These are phyloP conservation scores for Mormyrops boulengeri DNA, from an alignment of 2,797 vertebrate species.

Conservation along the genomic window DNA sequence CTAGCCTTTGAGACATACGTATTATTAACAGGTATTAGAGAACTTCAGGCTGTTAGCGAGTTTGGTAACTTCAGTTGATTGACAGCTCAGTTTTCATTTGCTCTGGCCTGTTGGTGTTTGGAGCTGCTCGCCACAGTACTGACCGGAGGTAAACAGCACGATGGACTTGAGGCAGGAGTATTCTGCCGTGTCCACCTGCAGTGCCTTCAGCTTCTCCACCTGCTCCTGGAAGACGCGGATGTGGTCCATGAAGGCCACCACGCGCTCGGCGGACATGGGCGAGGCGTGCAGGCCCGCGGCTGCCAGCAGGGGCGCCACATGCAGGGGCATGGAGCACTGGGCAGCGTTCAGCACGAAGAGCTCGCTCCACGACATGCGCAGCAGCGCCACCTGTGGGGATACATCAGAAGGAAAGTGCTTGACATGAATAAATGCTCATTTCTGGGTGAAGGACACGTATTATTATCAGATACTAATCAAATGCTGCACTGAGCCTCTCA, in stretches of 20 bases:
- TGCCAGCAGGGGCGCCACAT: constrained; percentile 73
- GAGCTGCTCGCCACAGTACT: constrained; percentile 35
- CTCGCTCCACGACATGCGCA: constrained; percentile 82
- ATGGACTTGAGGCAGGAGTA: constrained; percentile 81
- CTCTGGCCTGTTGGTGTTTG: not conserved
- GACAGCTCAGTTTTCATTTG: not conserved
- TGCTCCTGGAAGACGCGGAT: constrained; percentile 82
- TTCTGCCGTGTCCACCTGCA: constrained; percentile 77
- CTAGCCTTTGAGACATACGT: not conserved
- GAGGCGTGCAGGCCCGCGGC: constrained; percentile 78
- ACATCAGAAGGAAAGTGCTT: not conserved
- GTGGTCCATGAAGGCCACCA: constrained; percentile 85
- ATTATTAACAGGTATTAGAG: not conserved
- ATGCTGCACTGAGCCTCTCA: not conserved
- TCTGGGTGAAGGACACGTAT: not conserved
- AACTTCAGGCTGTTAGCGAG: not conserved
- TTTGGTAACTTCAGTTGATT: not conserved
- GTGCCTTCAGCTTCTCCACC: constrained; percentile 79
- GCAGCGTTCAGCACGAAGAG: constrained; percentile 80
- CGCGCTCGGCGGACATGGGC: constrained; percentile 75
- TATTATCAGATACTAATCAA: not conserved
- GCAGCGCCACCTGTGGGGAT: constrained; percentile 62
- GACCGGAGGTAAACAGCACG: constrained; percentile 78
- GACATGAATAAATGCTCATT: not conserved
- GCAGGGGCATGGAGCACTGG: constrained; percentile 78